These are phyloP conservation scores for Acanthosepion pharaonis DNA, from an alignment of 2,888 invertebrate genomes.

Conservation along the genomic window DNA sequence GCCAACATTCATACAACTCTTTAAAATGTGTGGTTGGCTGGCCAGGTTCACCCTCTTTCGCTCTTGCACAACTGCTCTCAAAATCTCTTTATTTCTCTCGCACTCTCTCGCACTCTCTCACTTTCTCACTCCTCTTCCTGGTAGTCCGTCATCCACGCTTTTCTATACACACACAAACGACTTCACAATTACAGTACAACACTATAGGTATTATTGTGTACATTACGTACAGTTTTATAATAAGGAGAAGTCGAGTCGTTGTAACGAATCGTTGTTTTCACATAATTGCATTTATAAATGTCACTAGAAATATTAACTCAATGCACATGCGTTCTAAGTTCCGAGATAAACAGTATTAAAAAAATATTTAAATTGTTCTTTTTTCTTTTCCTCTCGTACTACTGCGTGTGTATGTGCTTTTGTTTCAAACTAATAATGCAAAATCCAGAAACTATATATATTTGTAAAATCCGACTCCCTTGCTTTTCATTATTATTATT, in stretches of 20 bases:
- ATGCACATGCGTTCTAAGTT: neutral
- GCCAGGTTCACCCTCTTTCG: neutral
- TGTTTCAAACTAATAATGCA: too few relatives aligned
- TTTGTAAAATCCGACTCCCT: too few relatives aligned
- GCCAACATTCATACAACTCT: neutral
- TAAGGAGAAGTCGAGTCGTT: neutral
- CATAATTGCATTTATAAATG: neutral
- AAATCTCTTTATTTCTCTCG: neutral
- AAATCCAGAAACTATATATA: too few relatives aligned
- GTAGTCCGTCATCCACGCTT: neutral
- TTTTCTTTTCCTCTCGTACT: too few relatives aligned
- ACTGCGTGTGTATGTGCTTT: too few relatives aligned
- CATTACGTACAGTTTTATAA: neutral
- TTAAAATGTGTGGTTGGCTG: neutral
- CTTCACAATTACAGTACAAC: neutral
- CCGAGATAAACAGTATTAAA: too few relatives aligned
- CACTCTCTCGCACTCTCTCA: neutral
- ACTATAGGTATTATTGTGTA: neutral
- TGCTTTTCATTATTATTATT: too few relatives aligned
- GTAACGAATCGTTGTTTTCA: neutral
- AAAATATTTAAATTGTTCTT: too few relatives aligned
- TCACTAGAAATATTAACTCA: neutral
- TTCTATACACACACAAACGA: neutral
- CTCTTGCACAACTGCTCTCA: neutral
- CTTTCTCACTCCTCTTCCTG: neutral